Evolutionary conservation across 2,113 vertebrate genomes (phyloP).

Genomic region (Sphyrna mokarran): DNA sequence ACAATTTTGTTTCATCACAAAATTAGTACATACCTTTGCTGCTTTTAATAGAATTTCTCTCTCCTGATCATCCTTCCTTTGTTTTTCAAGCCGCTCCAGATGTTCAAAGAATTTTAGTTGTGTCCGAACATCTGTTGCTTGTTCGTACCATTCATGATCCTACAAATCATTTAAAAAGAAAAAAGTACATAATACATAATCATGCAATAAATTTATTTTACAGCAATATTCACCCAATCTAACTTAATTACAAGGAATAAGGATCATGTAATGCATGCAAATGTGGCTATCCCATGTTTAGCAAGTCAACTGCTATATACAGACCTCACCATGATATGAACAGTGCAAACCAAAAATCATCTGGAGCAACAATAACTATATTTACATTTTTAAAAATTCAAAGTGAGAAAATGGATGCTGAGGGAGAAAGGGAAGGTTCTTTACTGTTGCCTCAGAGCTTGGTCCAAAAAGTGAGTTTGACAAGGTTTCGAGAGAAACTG

Average conservation of each 20-base stretch:
- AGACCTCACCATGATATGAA: background rate
- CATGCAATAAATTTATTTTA: background rate
- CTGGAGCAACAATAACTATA: background rate
- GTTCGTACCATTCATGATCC: slow-evolving; percentile 72
- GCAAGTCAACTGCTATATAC: background rate
- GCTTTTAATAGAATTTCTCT: slow-evolving; percentile 78
- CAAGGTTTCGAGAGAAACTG: background rate
- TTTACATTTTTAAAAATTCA: background rate
- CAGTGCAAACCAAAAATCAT: background rate
- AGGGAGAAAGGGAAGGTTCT: background rate
- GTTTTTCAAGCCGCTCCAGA: slow-evolving; percentile 77
- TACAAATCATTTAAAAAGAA: slow-evolving; percentile 42
- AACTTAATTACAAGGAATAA: background rate
- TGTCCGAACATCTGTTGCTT: slow-evolving; percentile 69
- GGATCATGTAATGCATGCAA: background rate
- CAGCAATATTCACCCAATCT: background rate
- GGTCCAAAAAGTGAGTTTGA: background rate
- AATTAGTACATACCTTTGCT: slow-evolving; percentile 63
- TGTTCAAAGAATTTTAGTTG: slow-evolving; percentile 83
- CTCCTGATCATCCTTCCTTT: slow-evolving; percentile 79
- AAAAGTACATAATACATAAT: background rate
- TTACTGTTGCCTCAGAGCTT: background rate
- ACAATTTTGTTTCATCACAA: background rate
- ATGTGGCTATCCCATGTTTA: background rate
- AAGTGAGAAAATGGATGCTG: background rate